Evolutionary conservation across 2,797 vertebrate species (phyloP).

Genomic region (Pangasius larnaudii): DNA sequence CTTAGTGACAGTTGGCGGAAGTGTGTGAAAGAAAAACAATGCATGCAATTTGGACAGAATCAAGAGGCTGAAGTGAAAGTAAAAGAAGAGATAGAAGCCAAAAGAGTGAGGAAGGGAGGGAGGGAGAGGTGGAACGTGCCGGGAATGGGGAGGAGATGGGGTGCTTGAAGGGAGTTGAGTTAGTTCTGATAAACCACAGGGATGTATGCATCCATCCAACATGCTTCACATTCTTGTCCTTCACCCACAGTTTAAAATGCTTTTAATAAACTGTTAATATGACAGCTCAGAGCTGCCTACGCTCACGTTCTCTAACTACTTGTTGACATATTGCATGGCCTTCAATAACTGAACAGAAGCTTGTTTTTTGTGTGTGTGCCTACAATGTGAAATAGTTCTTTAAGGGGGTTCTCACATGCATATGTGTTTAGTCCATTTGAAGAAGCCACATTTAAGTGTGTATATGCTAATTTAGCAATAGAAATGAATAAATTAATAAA

Average conservation of each 20-base stretch:
- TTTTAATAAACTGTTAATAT: slow-evolving; percentile 73
- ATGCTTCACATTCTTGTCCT: slow-evolving; percentile 87
- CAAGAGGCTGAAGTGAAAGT: slow-evolving; percentile 36
- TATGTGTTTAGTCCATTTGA: neutral
- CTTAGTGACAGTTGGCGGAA: neutral
- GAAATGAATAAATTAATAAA: neutral
- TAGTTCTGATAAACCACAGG: slow-evolving; percentile 65
- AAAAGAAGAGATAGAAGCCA: neutral
- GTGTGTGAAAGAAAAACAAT: neutral
- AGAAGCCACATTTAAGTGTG: neutral
- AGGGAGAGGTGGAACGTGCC: slow-evolving; percentile 23
- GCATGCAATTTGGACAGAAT: neutral
- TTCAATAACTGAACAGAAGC: slow-evolving; percentile 22
- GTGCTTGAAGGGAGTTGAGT: slow-evolving; percentile 43
- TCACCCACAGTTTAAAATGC: slow-evolving; percentile 83
- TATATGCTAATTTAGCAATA: neutral
- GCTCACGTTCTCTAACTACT: slow-evolving; percentile 31
- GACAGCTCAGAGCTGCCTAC: slow-evolving; percentile 46
- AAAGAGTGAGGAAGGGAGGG: neutral
- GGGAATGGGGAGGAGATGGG: slow-evolving; percentile 26
- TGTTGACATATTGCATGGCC: slow-evolving; percentile 7
- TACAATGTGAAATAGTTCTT: neutral
- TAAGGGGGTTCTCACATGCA: neutral
- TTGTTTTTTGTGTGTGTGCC: neutral
- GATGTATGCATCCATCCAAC: slow-evolving; percentile 71